Base-by-base conservation (phyloP, 2,797 vertebrate genomes). In the Momotus momota region DNA sequence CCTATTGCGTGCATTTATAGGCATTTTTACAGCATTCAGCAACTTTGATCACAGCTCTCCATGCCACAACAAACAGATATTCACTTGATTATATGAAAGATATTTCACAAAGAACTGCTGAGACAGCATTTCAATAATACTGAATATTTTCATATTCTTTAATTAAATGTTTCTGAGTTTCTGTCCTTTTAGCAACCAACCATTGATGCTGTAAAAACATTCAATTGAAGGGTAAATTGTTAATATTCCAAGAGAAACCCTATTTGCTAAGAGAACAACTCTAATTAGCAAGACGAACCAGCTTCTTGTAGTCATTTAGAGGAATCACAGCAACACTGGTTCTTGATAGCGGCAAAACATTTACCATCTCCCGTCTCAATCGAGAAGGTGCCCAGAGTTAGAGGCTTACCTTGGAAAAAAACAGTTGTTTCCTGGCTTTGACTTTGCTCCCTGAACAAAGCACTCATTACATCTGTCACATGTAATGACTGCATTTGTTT, bases 241-340 rank as follows among this genome's bases (percentile, higher is more conserved):
- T 78, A 52, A 25, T 75, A 72, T 75, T 90, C 61, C 35, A 75
- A 61, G 62, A 88, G 23, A 88, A 90, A 41, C 14, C 25, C 26
- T 72, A 2, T 79, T 95, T 90, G 45, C 78, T 80, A 22, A 12
- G 12, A 64, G 51, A 79, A 58, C 48, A 51, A 45, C 55, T 89
- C 31, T 79, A 81, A 80, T 86, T 82, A 93, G 74, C 71, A 91
- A 41, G 71, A 85, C 77, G 80, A 92, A 73, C 52, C n/a, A 60
- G 48, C 41, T 71, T 77, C 61, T 35, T 57, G 49, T 64, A 67
- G 60, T 67, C 43, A 46, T 80, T 92, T 74, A 92, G 41, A 33
- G 18, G 52, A 89, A 49, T 15, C 31, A 70, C 31, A 71, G 45
- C 51, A 52, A 49, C 54, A 31, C 14, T 45, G 43, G 38, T 55